A percentile compares a stretch with the other conserved stretches of the same genome.
These are phyloP conservation scores for Orientallactaga sibirica DNA, from an alignment of 2,797 vertebrate species.

Conservation along the genomic window DNA sequence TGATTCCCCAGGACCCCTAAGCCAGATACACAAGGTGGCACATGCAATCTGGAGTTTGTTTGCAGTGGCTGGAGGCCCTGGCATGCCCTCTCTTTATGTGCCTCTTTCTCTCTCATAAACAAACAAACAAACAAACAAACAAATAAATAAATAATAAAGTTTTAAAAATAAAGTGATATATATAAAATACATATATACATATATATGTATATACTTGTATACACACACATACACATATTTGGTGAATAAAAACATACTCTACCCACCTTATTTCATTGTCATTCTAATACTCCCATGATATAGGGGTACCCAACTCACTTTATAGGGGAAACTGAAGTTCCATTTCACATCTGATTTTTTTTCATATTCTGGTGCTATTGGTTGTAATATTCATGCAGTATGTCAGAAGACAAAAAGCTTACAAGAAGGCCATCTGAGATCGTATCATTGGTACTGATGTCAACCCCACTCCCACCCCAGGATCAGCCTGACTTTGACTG, in stretches of 20 bases:
- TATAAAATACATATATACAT: no score
- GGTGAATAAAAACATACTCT: constrained; percentile 2
- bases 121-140: no score
- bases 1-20: no score
- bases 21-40: no score
- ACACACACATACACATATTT: background rate
- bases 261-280: background rate
- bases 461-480: no score
- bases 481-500: constrained; percentile 16
- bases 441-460: background rate
- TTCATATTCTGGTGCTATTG: background rate
- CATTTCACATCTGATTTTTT: background rate
- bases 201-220: no score
- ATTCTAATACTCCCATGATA: background rate
- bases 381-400: background rate
- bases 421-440: background rate
- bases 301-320: background rate
- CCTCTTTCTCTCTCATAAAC: no score
- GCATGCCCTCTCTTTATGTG: no score
- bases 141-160: no score
- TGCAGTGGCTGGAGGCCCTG: no score
- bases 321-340: background rate
- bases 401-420: background rate
- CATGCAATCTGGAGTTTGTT: no score
- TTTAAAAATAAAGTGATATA: no score